Evolutionary conservation across 2,113 vertebrate species (phyloP).

Genomic region (Crotalus viridis): DNA sequence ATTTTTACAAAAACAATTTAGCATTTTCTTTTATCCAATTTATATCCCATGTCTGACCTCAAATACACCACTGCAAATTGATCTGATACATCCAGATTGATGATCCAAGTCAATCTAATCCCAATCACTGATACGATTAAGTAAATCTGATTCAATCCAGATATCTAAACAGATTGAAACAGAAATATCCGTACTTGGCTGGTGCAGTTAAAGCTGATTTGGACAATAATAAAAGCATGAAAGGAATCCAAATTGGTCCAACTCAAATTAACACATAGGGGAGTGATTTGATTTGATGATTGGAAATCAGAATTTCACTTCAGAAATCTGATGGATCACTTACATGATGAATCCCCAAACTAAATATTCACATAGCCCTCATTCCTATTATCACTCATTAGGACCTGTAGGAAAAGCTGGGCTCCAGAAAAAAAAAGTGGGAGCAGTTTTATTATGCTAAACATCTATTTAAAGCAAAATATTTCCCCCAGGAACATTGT

Average conservation of each 20-base stretch:
- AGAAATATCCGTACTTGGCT: background rate
- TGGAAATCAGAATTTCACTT: background rate
- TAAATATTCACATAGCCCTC: background rate
- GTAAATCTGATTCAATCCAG: background rate
- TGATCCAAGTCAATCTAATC: background rate
- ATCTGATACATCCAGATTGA: background rate
- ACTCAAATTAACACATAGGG: background rate
- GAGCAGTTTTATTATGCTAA: background rate
- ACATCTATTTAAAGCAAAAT: background rate
- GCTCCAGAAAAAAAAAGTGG: background rate
- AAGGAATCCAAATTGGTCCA: background rate
- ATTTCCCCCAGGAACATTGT: background rate
- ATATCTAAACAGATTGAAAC: background rate
- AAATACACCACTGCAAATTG: background rate
- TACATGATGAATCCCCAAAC: background rate
- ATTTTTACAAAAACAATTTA: background rate
- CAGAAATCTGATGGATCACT: background rate
- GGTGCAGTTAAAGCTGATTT: background rate
- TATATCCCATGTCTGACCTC: background rate
- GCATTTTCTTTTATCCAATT: too few species aligned
- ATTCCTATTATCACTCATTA: background rate
- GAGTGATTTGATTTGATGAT: background rate
- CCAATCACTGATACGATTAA: background rate
- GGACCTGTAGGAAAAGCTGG: background rate
- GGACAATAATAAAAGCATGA: background rate